These are phyloP conservation scores for Dermochelys coriacea DNA, from an alignment of 2,797 vertebrate genomes.

Conservation along the genomic window DNA sequence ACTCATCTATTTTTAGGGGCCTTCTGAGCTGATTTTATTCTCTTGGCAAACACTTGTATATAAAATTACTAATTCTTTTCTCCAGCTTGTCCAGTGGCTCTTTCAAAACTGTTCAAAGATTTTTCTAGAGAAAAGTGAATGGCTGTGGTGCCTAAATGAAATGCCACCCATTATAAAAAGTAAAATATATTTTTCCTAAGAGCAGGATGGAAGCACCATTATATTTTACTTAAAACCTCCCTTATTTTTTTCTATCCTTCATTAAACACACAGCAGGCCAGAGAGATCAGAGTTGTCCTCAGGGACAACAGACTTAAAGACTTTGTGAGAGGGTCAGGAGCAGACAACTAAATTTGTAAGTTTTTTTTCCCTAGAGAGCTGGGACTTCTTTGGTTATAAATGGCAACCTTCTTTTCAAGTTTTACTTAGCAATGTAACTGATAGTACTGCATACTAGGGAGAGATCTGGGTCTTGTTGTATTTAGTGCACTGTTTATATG, in stretches of 20 bases:
- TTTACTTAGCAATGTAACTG: neutral
- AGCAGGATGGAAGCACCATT: neutral
- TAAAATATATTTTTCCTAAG: neutral
- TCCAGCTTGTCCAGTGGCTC: neutral
- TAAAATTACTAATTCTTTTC: neutral
- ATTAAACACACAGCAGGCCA: neutral
- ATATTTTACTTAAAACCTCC: neutral
- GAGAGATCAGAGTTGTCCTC: neutral
- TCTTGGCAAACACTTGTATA: neutral
- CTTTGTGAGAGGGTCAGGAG: neutral
- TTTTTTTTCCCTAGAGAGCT: neutral
- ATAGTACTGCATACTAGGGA: neutral
- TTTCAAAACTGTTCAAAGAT: neutral
- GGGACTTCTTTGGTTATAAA: neutral
- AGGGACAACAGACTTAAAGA: neutral
- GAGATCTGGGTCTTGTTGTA: neutral
- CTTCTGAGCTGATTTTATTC: neutral
- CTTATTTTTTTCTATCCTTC: neutral
- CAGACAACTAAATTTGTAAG: neutral
- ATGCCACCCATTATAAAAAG: neutral
- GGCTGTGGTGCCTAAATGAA: fast-evolving
- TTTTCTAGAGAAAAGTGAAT: neutral
- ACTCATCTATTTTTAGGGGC: neutral
- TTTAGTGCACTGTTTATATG: neutral
- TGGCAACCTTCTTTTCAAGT: neutral